A percentile compares a stretch with the other conserved stretches of the same genome.
These are phyloP conservation scores for Anas bernieri DNA, from an alignment of 2,797 vertebrate genomes.

Conservation along the genomic window DNA sequence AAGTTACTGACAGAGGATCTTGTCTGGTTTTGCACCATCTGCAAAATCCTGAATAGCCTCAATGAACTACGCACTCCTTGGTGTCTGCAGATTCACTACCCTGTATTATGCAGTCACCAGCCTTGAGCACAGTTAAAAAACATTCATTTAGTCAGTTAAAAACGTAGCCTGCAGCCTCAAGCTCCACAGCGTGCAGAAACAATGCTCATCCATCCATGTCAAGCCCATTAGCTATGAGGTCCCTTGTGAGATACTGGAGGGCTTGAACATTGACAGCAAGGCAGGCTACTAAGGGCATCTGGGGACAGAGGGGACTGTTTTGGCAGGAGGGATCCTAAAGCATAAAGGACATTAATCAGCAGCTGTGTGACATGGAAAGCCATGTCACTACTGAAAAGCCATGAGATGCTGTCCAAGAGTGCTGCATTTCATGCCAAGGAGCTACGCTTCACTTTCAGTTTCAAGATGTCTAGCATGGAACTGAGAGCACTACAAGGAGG, in stretches of 20 bases:
- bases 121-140: not conserved
- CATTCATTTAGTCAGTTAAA: not conserved
- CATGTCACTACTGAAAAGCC: not conserved
- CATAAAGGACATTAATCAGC: not conserved
- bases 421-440: not conserved
- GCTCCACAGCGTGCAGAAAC: not conserved
- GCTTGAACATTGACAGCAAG: not conserved
- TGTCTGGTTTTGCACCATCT: not conserved
- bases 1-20: not conserved
- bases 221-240: not conserved
- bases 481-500: not conserved
- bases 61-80: not conserved
- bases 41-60: constrained; percentile 2
- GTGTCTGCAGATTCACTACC: not conserved
- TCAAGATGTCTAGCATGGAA: not conserved
- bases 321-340: not conserved
- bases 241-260: not conserved
- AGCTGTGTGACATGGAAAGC: not conserved
- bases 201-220: not conserved
- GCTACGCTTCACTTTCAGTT: not conserved
- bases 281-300: not conserved
- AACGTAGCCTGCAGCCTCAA: not conserved
- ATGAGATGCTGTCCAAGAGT: not conserved
- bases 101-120: not conserved
- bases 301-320: not conserved